Base-by-base conservation (phyloP, 2,113 vertebrate species). In the Heterochromis multidens region DNA sequence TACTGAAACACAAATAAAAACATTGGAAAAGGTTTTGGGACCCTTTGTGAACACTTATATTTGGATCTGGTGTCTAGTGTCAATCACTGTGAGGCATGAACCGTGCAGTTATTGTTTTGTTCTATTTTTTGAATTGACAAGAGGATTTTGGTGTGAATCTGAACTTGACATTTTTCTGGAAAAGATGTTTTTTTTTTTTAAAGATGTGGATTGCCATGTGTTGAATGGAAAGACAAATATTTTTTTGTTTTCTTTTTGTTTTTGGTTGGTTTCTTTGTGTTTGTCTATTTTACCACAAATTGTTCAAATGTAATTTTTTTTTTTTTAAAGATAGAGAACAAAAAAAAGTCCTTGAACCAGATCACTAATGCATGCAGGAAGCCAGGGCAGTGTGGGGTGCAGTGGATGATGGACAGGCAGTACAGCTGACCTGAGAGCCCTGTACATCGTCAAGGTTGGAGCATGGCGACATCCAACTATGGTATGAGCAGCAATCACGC, bases 321-420 rank as follows among this genome's bases (percentile, higher is more conserved):
- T 63, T 31, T 37, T 8, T 43, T 52, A 6, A 59, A 59, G 19
- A 57, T 21, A 23, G 11, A 67, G 10, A 23, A 72, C 3, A 19
- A 29, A 52, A n/a, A 67, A 58, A 79, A 43, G 49, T 5, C 58
- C 61, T 82, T 43, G 77, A 81, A 43, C 13, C 49, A 46, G 52
- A 76, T 13, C 57, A 60, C 25, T 54, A 49, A 77, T 67, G 83
- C 21, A 16, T 63, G 79, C 35, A 81, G 83, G 63, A 25, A 77
- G 27, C 21, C 29, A 29, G 80, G 19, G 52, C 79, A 60, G 40
- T 74, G 6, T 43, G n/a, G 27, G 23, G 40, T 17, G 21, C 17
- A 9, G n/a, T 43, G 84, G 79, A 83, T 61, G 76, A 86, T 70
- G 59, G 86, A 82, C 90, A 81, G 49, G 84, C 67, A 19, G 65